Evolutionary conservation across 1,140 invertebrate genomes (phyloP).

Genomic region (Steinernema feltiae): DNA sequence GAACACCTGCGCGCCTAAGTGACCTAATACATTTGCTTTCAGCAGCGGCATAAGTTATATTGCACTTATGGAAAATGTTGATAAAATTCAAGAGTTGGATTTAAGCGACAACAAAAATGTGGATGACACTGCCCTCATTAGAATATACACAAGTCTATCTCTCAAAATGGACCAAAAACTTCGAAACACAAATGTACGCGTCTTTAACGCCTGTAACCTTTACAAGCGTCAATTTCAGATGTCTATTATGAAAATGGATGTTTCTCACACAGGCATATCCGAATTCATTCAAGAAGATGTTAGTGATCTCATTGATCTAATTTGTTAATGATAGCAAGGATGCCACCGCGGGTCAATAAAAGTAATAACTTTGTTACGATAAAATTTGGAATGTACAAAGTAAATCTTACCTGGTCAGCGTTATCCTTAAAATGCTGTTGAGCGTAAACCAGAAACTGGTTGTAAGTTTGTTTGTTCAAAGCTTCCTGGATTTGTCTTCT

Average conservation of each 20-base stretch:
- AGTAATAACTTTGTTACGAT: no score
- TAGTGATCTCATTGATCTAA: constrained; percentile 22
- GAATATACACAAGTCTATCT: background rate
- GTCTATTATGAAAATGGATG: constrained; percentile 18
- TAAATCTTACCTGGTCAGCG: constrained; percentile 68
- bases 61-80: constrained; percentile 14
- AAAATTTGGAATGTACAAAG: background rate
- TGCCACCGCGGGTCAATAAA: background rate
- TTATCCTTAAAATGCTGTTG: constrained; percentile 88
- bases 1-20: background rate
- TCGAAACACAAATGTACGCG: background rate
- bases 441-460: constrained; percentile 84
- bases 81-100: constrained; percentile 16
- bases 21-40: background rate
- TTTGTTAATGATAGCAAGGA: background rate
- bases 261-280: constrained; percentile 18
- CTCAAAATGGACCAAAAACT: constrained; percentile 5
- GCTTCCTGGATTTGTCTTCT: constrained; percentile 78
- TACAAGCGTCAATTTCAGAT: background rate
- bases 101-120: constrained; percentile 23
- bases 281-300: constrained; percentile 13
- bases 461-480: constrained; percentile 87
- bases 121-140: constrained; percentile 27
- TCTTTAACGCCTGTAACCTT: background rate
- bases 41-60: background rate